A percentile compares a stretch with the other conserved stretches of the same genome.
These are phyloP conservation scores for Microcebus jonahi DNA, from an alignment of 2,113 vertebrate species.

Conservation along the genomic window DNA sequence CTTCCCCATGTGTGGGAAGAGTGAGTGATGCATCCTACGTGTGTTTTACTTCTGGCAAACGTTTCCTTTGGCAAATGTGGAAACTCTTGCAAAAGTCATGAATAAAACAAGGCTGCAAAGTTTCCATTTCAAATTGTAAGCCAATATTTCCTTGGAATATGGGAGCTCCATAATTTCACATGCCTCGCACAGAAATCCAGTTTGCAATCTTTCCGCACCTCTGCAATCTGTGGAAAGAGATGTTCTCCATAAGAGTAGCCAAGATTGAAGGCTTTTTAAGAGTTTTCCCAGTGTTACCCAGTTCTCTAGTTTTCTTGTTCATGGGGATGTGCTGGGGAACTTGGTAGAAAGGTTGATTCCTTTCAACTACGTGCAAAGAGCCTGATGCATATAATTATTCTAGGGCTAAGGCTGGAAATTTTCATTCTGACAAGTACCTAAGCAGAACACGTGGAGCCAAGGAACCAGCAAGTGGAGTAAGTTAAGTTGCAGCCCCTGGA, in stretches of 20 bases:
- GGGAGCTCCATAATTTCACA: neutral
- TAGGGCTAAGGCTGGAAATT: neutral
- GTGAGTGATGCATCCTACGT: neutral
- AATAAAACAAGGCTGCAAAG: constrained; percentile 20
- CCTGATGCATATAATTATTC: too few species aligned
- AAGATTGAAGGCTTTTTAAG: neutral
- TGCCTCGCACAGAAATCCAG: neutral
- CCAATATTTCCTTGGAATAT: constrained; percentile 4
- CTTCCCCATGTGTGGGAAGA: neutral
- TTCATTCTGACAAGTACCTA: neutral
- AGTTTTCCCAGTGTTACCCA: neutral
- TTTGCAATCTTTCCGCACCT: neutral
- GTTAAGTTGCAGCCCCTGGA: neutral
- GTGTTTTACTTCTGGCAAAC: constrained; percentile 33
- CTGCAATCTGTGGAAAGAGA: neutral
- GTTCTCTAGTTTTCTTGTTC: neutral
- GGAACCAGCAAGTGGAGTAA: neutral
- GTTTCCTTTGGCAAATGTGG: constrained; percentile 46
- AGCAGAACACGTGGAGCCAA: neutral
- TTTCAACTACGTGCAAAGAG: neutral
- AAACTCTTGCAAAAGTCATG: constrained; percentile 65
- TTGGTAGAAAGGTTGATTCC: neutral
- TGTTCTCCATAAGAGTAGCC: neutral
- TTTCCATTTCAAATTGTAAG: constrained; percentile 37
- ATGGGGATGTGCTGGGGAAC: neutral